These are phyloP conservation scores for Pogonomyrmex barbatus DNA, from an alignment of 1,140 invertebrate species.

Conservation along the genomic window DNA sequence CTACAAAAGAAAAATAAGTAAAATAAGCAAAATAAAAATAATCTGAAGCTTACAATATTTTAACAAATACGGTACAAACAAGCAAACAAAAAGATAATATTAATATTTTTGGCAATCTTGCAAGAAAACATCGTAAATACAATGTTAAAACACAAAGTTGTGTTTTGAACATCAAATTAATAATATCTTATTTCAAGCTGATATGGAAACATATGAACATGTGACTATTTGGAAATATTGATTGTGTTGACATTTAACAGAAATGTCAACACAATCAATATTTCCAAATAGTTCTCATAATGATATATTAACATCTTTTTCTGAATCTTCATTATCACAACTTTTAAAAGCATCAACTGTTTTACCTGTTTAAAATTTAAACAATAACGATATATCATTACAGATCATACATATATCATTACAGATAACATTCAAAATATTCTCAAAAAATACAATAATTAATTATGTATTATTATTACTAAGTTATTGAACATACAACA, in stretches of 20 bases:
- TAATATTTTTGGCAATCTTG: neutral
- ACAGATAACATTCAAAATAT: too few species aligned
- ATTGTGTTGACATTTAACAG: neutral
- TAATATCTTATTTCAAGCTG: neutral
- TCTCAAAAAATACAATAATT: too few species aligned
- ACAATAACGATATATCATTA: neutral
- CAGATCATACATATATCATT: too few species aligned
- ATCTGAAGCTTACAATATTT: neutral
- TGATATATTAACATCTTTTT: neutral
- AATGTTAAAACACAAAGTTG: conserved; percentile 6
- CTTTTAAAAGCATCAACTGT: neutral
- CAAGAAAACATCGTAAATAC: neutral
- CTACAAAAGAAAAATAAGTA: neutral
- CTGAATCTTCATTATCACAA: neutral
- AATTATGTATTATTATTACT: too few species aligned
- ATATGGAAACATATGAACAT: conserved; percentile 6
- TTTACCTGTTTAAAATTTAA: neutral
- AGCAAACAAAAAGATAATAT: conserved; percentile 6
- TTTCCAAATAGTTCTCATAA: too few species aligned
- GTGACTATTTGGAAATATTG: too few species aligned
- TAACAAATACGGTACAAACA: neutral
- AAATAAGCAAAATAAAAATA: too few species aligned
- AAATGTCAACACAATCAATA: neutral
- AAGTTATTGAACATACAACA: too few species aligned
- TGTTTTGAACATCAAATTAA: neutral